Conservation (phyloP, 2,888 invertebrate genomes). For the Epinotia brunnichana region DNA sequence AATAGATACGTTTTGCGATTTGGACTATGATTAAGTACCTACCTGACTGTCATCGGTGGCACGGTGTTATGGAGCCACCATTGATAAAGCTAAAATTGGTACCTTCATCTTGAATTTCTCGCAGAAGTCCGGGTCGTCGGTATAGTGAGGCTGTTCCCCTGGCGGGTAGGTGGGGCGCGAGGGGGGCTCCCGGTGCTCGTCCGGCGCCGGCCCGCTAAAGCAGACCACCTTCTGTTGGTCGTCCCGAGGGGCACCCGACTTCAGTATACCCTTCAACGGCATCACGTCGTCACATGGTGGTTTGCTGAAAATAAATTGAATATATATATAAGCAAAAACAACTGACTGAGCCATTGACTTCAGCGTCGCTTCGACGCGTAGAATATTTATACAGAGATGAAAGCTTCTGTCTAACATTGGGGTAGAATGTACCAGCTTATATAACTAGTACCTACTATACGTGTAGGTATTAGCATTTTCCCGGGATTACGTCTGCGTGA, state of each 20-base stretch:
- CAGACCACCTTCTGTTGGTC: conserved; percentile 80
- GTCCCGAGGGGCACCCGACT: conserved; percentile 69
- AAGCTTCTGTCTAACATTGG: no score
- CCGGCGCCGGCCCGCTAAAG: conserved; percentile 73
- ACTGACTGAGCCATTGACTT: not conserved
- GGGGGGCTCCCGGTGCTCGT: conserved; percentile 58
- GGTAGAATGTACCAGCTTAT: no score
- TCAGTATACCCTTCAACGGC: conserved; percentile 76
- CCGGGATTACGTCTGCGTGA: no score
- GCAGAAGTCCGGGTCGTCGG: conserved; percentile 69
- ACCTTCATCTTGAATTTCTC: conserved; percentile 66
- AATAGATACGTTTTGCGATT: no score
- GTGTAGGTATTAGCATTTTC: no score
- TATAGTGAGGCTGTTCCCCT: conserved; percentile 67
- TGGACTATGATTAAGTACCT: no score
- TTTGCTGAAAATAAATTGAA: conserved; percentile 57
- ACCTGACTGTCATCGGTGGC: no score
- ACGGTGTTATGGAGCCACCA: not conserved
- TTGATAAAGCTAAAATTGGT: conserved; percentile 32
- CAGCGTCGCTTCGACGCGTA: no score
- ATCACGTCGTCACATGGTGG: conserved; percentile 66
- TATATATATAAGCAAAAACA: not conserved
- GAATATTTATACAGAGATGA: no score
- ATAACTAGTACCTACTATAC: no score
- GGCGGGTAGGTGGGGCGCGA: conserved; percentile 56